Evolutionary conservation across 2,888 invertebrate species (phyloP).

Genomic region (Tortricodes alternella): DNA sequence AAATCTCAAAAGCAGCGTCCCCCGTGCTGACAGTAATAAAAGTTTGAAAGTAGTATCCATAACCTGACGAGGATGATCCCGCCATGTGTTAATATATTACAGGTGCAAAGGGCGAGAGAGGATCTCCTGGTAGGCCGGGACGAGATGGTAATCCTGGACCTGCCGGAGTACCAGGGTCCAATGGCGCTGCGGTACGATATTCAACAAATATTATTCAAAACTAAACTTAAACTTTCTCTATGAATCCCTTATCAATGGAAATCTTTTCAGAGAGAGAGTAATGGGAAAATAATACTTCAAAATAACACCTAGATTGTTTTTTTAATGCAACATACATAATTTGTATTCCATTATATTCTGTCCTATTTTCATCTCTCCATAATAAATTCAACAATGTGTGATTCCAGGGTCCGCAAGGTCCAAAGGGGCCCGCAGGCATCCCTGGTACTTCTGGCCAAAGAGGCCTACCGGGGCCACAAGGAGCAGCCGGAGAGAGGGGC

Average conservation of each 20-base stretch:
- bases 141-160: slow-evolving; percentile 57
- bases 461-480: slow-evolving; percentile 53
- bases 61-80: not conserved
- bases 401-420: slow-evolving; percentile 42
- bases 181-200: slow-evolving; percentile 67
- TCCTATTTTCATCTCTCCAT: not conserved
- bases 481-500: slow-evolving; percentile 70
- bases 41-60: no score
- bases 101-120: slow-evolving; percentile 70
- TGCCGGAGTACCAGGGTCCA: slow-evolving; percentile 62
- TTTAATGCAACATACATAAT: no score
- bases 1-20: no score
- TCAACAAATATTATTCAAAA: no score
- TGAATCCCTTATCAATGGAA: no score
- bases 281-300: no score
- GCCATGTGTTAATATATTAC: not conserved
- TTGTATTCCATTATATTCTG: no score
- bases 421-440: slow-evolving; percentile 49
- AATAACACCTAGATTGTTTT: no score
- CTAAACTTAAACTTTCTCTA: no score
- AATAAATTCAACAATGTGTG: not conserved
- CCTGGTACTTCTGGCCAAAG: slow-evolving; percentile 50
- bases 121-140: slow-evolving; percentile 57
- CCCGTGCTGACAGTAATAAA: not conserved
- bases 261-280: no score